These are phyloP conservation scores for Prunella strophiata DNA, from an alignment of 2,797 vertebrate genomes.

Conservation along the genomic window DNA sequence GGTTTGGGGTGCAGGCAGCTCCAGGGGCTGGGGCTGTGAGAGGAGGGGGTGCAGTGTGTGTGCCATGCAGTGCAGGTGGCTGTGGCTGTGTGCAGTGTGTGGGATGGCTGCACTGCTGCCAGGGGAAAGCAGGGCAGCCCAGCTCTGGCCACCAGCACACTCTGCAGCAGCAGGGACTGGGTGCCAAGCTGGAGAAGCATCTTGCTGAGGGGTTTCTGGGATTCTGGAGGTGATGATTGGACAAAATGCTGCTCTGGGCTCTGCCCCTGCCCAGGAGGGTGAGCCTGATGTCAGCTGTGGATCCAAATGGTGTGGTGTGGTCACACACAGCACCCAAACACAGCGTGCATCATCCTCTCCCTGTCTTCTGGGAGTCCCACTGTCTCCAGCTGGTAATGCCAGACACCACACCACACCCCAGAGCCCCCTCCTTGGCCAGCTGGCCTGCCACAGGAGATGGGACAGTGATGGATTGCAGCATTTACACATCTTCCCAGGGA, in stretches of 20 bases:
- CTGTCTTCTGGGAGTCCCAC: too few relatives aligned
- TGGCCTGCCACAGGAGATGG: fast-evolving
- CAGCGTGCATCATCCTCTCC: fast-evolving
- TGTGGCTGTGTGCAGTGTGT: not conserved
- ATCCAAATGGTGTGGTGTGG: fast-evolving
- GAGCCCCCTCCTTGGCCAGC: not conserved
- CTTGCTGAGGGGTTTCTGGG: not conserved
- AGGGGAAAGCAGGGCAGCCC: not conserved
- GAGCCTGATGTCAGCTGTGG: not conserved
- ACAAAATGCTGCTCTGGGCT: not conserved
- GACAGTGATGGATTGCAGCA: slow-evolving; percentile 27
- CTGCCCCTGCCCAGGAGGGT: not conserved
- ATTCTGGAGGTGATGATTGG: not conserved
- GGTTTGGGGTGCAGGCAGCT: not conserved
- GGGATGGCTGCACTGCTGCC: fast-evolving
- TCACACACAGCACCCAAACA: not conserved
- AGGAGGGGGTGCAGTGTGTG: not conserved
- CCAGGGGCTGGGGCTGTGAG: fast-evolving
- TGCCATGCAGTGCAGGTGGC: not conserved
- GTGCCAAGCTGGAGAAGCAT: not conserved
- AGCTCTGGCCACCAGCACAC: not conserved
- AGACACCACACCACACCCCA: not conserved
- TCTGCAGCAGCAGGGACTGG: fast-evolving
- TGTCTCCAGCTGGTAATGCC: not conserved
- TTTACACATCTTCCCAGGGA: not conserved